Evolutionary conservation across 2,113 vertebrate species (phyloP).

Genomic region (Limnothrissa miodon): DNA sequence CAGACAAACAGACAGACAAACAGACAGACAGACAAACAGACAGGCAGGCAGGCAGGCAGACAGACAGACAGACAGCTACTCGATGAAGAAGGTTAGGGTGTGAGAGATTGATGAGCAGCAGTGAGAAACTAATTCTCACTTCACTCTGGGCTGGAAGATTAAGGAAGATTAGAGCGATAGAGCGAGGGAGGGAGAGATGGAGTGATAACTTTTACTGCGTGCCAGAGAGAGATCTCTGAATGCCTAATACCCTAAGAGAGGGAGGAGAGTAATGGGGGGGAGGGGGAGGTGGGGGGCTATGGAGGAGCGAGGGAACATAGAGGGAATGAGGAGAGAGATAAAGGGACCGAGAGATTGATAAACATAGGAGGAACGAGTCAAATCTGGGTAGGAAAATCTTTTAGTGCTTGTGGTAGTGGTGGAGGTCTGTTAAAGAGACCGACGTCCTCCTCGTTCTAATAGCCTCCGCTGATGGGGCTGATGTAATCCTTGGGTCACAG

Average conservation of each 20-base stretch:
- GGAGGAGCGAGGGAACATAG: conserved; percentile 57
- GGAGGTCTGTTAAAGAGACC: conserved; percentile 49
- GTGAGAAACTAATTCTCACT: conserved; percentile 79
- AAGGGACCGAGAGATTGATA: conserved; percentile 19
- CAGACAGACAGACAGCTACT: neutral
- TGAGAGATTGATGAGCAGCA: conserved; percentile 71
- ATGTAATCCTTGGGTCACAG: neutral
- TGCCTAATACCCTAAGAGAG: conserved; percentile 61
- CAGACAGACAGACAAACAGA: conserved; percentile 34
- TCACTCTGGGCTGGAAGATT: conserved; percentile 74
- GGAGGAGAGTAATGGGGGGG: conserved; percentile 25
- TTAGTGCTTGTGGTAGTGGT: conserved; percentile 54
- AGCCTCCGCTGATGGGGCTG: conserved; percentile 29
- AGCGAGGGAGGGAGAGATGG: conserved; percentile 62
- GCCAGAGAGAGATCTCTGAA: conserved; percentile 68
- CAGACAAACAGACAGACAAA: neutral
- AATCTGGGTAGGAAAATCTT: conserved; percentile 56
- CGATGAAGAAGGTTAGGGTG: conserved; percentile 47
- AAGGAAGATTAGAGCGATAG: conserved; percentile 72
- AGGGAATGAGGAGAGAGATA: conserved; percentile 27
- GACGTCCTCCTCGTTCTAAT: conserved; percentile 48
- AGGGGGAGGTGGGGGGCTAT: conserved; percentile 30
- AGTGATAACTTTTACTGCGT: conserved; percentile 68
- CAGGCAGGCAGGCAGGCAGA: neutral
- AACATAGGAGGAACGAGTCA: conserved; percentile 45